Evolutionary conservation across 2,113 vertebrate species (phyloP), one percentile per base, ranked within the genome.

Genomic region (Chloroceryle aenea): DNA sequence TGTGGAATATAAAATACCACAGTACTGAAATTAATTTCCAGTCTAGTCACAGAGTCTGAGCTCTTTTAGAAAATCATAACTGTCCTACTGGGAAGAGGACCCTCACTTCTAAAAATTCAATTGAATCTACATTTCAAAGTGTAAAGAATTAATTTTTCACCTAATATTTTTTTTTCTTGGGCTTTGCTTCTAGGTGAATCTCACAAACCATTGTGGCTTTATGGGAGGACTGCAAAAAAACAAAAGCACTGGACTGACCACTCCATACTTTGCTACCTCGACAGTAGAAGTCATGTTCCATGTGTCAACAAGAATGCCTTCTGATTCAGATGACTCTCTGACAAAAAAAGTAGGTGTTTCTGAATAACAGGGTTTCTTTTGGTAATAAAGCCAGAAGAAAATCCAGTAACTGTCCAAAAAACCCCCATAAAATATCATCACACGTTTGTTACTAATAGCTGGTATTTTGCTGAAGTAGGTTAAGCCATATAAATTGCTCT

Each of bases 211-310:
- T 95, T 99, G 99, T 95, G 99, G 99, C 72, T 99, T 99, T 97
- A 99, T 99, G 99, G 99, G 99, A 96, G 99, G 99, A 93, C 98
- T 99, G 42, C 99, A 99, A 93, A 98, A 98, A 97, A 99, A 99
- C 95, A 99, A 98, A 96, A 99, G 99, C 95, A 99, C 99, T 74
- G 99, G 99, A 61, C 96, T 99, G 95, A 99, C 99, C 90, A 99
- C 99, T 83, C 99, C 99, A 4, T 99, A 99, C 97, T 99, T 99
- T 92, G 99, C 99, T 98, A 99, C 99, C 78, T 99, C 99, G 92
- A 99, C 99, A 30, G 99, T 99, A 19, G 99, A 99, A 98, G 99
- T 99, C 66, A 99, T 99, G 98, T 99, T 99, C 98, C 99, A 99
- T 69, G 99, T 99, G 20, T 99, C 99, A 95, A 99, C 99, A 63